These are phyloP conservation scores for Oreonectes daqikongensis DNA, from an alignment of 2,797 vertebrate genomes.

Conservation along the genomic window DNA sequence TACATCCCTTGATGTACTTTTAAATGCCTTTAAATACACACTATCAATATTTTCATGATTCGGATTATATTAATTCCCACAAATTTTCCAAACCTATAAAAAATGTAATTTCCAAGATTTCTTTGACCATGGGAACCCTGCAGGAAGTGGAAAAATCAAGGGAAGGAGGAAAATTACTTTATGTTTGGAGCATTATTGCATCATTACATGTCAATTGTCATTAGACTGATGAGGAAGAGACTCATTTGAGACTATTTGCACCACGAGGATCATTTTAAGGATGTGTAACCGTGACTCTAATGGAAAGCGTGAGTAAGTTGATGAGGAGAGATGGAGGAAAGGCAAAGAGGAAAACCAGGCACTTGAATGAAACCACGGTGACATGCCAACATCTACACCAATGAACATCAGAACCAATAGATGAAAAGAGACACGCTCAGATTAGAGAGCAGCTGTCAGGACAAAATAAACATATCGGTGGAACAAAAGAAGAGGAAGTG, in stretches of 20 bases:
- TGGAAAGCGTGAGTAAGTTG: conserved; percentile 7
- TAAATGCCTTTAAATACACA: too few relatives aligned
- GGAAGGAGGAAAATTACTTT: conserved; percentile 5
- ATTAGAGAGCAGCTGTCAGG: conserved; percentile 57
- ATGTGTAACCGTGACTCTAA: conserved; percentile 33
- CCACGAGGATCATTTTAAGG: conserved; percentile 18
- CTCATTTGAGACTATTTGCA: conserved; percentile 22
- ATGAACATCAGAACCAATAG: conserved; percentile 51
- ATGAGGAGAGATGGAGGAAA: conserved; percentile 3
- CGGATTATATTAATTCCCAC: neutral
- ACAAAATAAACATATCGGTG: conserved; percentile 52
- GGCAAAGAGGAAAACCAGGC: conserved; percentile 40
- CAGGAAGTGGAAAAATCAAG: conserved; percentile 24
- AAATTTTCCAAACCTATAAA: neutral
- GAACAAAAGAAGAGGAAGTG: conserved; percentile 57
- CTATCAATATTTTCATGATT: neutral
- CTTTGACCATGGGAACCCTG: neutral
- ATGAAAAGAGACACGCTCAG: conserved; percentile 48
- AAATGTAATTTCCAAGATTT: neutral
- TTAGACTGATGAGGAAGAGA: conserved; percentile 28
- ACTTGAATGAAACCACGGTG: conserved; percentile 26
- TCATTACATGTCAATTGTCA: neutral
- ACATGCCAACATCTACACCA: conserved; percentile 45
- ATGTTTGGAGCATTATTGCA: neutral
- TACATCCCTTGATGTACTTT: too few relatives aligned